Conservation (phyloP, 2,113 vertebrate genomes). For the Campylorhamphus procurvoides region DNA sequence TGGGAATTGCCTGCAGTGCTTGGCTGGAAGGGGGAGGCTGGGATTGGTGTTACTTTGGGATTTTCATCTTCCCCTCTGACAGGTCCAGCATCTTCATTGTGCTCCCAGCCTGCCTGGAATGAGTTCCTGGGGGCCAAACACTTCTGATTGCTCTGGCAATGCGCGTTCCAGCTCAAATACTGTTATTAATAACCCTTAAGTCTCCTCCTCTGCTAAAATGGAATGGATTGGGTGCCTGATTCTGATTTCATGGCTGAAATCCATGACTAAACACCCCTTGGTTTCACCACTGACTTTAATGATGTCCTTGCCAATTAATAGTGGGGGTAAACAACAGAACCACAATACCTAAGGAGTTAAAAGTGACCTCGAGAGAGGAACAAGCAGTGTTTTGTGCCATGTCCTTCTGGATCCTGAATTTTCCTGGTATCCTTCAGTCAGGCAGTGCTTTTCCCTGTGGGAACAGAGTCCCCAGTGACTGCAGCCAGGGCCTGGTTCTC, state of each 20-base stretch:
- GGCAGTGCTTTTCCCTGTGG: background rate
- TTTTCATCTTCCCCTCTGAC: background rate
- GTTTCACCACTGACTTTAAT: background rate
- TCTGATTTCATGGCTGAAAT: background rate
- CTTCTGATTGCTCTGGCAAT: background rate
- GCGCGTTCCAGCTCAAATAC: background rate
- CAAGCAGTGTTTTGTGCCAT: background rate
- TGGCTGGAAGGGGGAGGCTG: background rate
- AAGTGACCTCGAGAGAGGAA: background rate
- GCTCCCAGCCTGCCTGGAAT: background rate
- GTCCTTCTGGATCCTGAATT: background rate
- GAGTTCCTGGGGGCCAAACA: rapidly evolving
- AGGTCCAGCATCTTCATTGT: background rate
- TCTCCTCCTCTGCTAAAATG: background rate
- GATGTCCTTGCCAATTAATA: background rate
- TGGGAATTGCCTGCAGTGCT: background rate
- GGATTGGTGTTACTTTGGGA: background rate
- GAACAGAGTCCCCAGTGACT: background rate
- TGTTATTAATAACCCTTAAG: background rate
- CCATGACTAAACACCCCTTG: background rate
- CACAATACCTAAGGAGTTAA: background rate
- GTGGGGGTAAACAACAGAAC: background rate
- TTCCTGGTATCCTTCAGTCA: background rate
- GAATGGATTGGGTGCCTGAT: background rate
- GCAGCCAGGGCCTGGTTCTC: background rate